Evolutionary conservation across 2,888 invertebrate species (phyloP), one percentile per base, ranked within the genome.

Genomic region (Himalopsyche tibetana): DNA sequence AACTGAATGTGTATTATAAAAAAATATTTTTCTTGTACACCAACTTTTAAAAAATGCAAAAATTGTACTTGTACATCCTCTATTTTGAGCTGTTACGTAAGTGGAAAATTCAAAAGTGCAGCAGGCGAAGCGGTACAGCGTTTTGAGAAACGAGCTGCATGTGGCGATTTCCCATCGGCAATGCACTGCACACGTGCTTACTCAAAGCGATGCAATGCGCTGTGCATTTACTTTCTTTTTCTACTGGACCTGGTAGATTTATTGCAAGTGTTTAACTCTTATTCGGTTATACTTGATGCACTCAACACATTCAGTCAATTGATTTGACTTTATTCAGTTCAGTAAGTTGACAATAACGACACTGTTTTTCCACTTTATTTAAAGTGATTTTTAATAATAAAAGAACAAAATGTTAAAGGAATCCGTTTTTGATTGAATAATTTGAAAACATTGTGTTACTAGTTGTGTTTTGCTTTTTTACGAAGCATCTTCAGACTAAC

Each of bases 101-200:
- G 19, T 19, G 63, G 19, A 63, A 63, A 63, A 63, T 63, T 6
- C 19, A 19, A 63, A 63, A 63, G 8, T 63, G 63, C 63, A 63
- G 19, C 63, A 28, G n/a, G 63, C 63, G 63, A 19, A 28, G 19
- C 63, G 11, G 19, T 63, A 11, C 63, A 63, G 8, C 63, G 11
- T 63, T 63, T 63, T 63, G 63, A 63, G 63, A 63, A 63, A 63
- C 63, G 63, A 63, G 19, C 63, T 63, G 63, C 63, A 63, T 63
- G 63, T 63, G 63, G 63, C 63, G 63, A 63, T 63, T 63, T 19
- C 28, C 63, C 19, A 63, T 63, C 63, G 63, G 63, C 63, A 19
- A 63, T 63, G 63, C 63, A 63, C 12, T 28, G 19, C 63, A 63
- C 63, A 63, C 63, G 63, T 63, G 63, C 63, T 63, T 19, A 63